Evolutionary conservation across 2,797 vertebrate species (phyloP), one percentile per base, ranked within the genome.

Genomic region (Sebastes diaconus): DNA sequence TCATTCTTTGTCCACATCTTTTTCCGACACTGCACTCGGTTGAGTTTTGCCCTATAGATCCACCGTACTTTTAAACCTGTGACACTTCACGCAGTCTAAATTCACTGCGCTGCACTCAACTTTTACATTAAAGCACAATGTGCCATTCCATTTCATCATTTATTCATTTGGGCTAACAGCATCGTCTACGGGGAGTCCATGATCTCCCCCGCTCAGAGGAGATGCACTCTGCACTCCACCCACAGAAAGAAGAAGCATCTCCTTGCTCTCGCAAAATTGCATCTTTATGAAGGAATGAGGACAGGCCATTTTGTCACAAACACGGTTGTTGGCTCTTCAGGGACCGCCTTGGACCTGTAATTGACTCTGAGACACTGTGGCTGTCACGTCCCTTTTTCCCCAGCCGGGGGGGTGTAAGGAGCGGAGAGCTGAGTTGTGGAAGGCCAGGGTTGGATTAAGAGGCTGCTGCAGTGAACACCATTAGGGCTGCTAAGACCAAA

Each of bases 311-410:
- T 94, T 93, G 91, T 92, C 88, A 91, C 86, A 87, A 91, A 90
- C 83, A 86, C 68, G 54, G 77, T 67, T 86, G 87, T 91, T 78
- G 64, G 82, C 79, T 94, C 90, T 86, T 77, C 63, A 2, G 88
- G 94, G 94, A 93, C 81, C 59, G 79, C 81, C 86, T 89, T 59
- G 63, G 85, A 89, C 89, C 84, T 87, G 87, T 95, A 95, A 95
- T 94, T 94, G 91, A 95, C 94, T 94, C 90, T 60, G 90, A 93
- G 89, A 93, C 86, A 70, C 86, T 86, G 87, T 87, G 79, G 64
- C 81, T 85, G 77, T 89, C 90, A 88, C 25, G n/a, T 87, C 76
- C 79, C 73, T 77, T 73, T 79, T 75, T 84, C 85, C 87, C 86
- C 64, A 87, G 50, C 59, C 24, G 4, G 66, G 58, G 75, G 72